Base-by-base conservation (phyloP, 1,140 invertebrate species). In the Sesamia nonagrioides region DNA sequence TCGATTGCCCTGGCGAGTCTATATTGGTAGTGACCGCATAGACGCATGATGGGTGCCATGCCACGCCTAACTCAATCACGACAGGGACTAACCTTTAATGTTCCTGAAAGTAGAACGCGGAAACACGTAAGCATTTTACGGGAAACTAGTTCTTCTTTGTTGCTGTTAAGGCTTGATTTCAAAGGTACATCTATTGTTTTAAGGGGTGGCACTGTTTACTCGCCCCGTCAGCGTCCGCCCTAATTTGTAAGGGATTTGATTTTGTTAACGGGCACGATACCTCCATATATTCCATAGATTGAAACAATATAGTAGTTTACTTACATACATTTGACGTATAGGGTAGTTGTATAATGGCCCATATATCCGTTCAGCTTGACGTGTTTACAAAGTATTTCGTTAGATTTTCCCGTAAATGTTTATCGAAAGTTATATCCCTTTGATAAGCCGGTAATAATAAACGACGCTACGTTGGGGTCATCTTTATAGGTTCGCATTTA, bases 41-140 rank as follows among this genome's bases (percentile, higher is more conserved):
- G 71, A 68, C 82, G 82, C 81, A 83, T 83, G 79, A 82, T 82
- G 77, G 82, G 78, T 79, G 89, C 90, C 90, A 84, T 88, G 84
- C 90, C 90, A 84, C 90, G 84, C 90, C 91, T 89, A 86, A 85
- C 82, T 88, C 84, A 89, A 89, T 91, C 90, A 90, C 86, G 72
- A 78, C 79, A 69, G 60, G 82, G 76, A 78, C 81, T 78, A 78
- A 80, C 82, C 81, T 84, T 86, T 87, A 89, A 89, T 86, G 84
- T 86, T 80, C 68, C 85, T 86, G 79, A 83, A 89, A 89, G 85
- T 92, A 81, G 89, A 85, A 84, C 89, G 80, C 81, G 84, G 78
- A 75, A 81, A 79, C 79, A 66, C 73, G 72, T 52, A 35, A 48
- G 56, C 56, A 58, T 72, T 82, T 69, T 71, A 79, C 52, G 75